These are phyloP conservation scores for Acanthurus lineatus DNA, from an alignment of 2,797 vertebrate species.

Conservation along the genomic window DNA sequence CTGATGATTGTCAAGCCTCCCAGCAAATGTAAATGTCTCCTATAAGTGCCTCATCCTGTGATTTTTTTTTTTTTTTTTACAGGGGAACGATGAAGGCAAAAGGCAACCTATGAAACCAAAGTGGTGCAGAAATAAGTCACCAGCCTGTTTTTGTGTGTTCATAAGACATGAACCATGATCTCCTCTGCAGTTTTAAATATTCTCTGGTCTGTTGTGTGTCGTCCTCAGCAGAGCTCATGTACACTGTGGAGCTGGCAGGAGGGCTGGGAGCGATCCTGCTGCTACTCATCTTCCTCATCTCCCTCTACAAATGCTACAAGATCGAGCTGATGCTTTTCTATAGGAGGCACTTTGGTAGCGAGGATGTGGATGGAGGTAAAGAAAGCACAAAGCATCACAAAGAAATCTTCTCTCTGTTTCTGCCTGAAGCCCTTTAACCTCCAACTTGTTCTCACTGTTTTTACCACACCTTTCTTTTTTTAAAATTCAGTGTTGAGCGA, in stretches of 20 bases:
- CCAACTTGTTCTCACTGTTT: constrained; percentile 3
- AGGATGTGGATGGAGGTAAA: constrained; percentile 97
- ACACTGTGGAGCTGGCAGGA: constrained; percentile 97
- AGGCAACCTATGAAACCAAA: background rate
- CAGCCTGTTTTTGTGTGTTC: constrained; percentile 13
- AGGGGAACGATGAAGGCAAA: background rate
- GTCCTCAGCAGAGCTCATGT: constrained; percentile 95
- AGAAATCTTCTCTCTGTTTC: constrained; percentile 10
- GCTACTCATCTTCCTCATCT: constrained; percentile 96
- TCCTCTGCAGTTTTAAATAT: constrained; percentile 38
- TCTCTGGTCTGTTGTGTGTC: constrained; percentile 54
- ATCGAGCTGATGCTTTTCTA: constrained; percentile 99
- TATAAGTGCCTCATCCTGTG: constrained; percentile 26
- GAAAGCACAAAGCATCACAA: background rate
- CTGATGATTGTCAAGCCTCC: constrained; percentile 33
- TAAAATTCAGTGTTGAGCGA: constrained; percentile 3
- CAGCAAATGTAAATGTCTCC: constrained; percentile 46
- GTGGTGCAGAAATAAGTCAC: constrained; percentile 26
- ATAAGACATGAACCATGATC: background rate
- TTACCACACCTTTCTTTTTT: constrained; percentile 6
- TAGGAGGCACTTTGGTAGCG: constrained; percentile 96
- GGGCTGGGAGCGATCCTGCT: constrained; percentile 97
- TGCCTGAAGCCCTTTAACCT: constrained; percentile 10
- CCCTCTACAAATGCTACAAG: constrained; percentile 98
- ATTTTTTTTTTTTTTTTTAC: constrained; percentile 33